Evolutionary conservation across 2,888 invertebrate genomes (phyloP).

Genomic region (Chydorus sphaericus): DNA sequence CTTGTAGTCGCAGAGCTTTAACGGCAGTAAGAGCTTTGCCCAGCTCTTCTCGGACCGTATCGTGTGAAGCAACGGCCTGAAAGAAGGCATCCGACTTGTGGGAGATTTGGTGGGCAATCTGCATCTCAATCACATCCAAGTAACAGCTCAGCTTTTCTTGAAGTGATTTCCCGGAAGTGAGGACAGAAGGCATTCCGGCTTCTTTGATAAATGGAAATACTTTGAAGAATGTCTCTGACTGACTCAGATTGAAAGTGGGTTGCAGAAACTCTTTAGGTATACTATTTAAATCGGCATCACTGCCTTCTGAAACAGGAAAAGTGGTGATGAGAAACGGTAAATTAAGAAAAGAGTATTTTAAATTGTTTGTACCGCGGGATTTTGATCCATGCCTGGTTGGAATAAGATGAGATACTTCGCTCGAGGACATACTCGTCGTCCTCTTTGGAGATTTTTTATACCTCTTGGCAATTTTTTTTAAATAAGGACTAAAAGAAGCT

Average conservation of each 20-base stretch:
- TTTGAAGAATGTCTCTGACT: slow-evolving; percentile 62
- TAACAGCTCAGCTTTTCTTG: slow-evolving; percentile 61
- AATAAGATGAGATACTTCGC: slow-evolving; percentile 31
- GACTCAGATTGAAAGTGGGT: slow-evolving; percentile 59
- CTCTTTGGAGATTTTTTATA: slow-evolving; percentile 11
- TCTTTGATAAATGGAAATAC: slow-evolving; percentile 53
- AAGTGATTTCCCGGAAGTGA: slow-evolving; percentile 1
- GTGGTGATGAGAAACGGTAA: no score
- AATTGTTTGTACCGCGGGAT: slow-evolving; percentile 27
- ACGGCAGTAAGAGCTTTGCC: slow-evolving; percentile 64
- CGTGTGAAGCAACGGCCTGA: slow-evolving; percentile 95
- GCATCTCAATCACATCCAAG: slow-evolving; percentile 84
- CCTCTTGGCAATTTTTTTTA: slow-evolving; percentile 44
- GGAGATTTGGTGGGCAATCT: slow-evolving; percentile 81
- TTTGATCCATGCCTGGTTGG: slow-evolving; percentile 32
- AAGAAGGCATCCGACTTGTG: slow-evolving; percentile 94
- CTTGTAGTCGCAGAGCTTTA: slow-evolving; percentile 49
- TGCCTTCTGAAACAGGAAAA: no score
- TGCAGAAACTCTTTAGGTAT: slow-evolving; percentile 77
- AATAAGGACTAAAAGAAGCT: slow-evolving; percentile 72
- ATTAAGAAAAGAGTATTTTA: slow-evolving; percentile 1
- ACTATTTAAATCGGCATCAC: slow-evolving; percentile 40
- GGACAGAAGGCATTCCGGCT: background rate
- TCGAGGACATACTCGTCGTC: slow-evolving; percentile 21
- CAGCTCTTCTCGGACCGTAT: slow-evolving; percentile 90